Percentiles rank a stretch among this genome's conserved stretches.
Conservation (phyloP, 2,113 vertebrate species). For the Psittacula cyanocephala region DNA sequence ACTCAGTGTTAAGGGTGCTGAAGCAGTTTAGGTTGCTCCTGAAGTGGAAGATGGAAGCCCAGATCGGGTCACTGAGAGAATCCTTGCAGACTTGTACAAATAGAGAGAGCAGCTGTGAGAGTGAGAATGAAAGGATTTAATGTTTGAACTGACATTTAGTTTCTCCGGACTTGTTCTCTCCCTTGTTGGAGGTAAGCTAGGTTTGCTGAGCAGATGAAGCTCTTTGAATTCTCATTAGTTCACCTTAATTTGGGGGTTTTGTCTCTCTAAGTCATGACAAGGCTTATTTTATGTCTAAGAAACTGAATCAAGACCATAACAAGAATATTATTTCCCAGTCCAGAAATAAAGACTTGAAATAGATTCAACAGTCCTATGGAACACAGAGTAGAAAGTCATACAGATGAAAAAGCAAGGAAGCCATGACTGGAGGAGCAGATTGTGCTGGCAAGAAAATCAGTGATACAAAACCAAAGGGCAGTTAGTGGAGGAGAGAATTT, state of each 20-base stretch:
- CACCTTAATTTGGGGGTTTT: not conserved
- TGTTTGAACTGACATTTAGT: not conserved
- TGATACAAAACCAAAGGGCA: not conserved
- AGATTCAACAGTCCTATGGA: not conserved
- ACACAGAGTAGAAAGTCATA: not conserved
- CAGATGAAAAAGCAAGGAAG: not conserved
- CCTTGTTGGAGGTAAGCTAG: not conserved
- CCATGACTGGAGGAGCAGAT: not conserved
- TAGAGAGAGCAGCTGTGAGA: not conserved
- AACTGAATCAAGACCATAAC: not conserved
- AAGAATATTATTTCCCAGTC: not conserved
- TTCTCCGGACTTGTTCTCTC: not conserved
- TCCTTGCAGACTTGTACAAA: not conserved
- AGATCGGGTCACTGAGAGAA: not conserved
- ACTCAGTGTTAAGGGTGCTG: not conserved
- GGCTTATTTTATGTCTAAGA: not conserved
- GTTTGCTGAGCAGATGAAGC: not conserved
- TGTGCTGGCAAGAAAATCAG: not conserved
- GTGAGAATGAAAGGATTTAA: not conserved
- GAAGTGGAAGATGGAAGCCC: not conserved
- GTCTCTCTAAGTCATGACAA: not conserved
- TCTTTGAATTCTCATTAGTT: not conserved
- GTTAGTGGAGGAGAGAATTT: not conserved
- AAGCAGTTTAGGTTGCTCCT: not conserved
- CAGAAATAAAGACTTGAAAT: not conserved